Evolutionary conservation across 1,140 invertebrate genomes (phyloP).

Genomic region (Drosophila lacertosa): DNA sequence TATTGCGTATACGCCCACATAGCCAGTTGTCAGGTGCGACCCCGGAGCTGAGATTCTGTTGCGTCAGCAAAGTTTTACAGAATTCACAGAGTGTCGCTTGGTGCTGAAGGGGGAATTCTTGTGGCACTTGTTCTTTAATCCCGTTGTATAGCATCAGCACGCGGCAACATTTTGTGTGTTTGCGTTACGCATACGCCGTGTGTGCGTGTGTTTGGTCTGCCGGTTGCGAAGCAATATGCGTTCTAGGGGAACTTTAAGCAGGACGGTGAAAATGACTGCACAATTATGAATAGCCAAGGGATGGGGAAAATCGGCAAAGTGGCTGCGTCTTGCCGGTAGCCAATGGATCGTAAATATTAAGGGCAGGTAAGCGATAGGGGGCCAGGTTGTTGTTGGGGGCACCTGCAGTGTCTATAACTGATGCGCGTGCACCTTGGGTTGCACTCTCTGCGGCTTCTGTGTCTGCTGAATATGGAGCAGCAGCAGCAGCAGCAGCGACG

Average conservation of each 20-base stretch:
- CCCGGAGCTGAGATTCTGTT: conserved; percentile 22
- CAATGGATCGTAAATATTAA: conserved; percentile 79
- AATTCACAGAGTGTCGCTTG: conserved; percentile 20
- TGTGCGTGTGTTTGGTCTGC: conserved; percentile 9
- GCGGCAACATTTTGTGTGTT: conserved; percentile 62
- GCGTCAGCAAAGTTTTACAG: conserved; percentile 39
- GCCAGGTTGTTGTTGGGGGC: conserved; percentile 11
- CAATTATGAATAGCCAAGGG: conserved; percentile 53
- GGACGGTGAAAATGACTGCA: conserved; percentile 62
- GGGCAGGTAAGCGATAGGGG: conserved; percentile 43
- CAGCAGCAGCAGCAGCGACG: conserved; percentile 53
- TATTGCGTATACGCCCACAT: conserved; percentile 27
- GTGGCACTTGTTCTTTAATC: conserved; percentile 54
- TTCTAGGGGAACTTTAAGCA: conserved; percentile 69
- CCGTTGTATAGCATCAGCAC: conserved; percentile 27
- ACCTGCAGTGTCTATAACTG: conserved; percentile 35
- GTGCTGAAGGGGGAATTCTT: conserved; percentile 27
- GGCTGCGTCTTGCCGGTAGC: conserved; percentile 56
- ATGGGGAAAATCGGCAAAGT: conserved; percentile 13
- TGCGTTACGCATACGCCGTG: conserved; percentile 66
- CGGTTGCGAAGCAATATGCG: conserved; percentile 47
- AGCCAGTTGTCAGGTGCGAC: conserved; percentile 21
- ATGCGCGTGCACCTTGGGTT: conserved; percentile 28
- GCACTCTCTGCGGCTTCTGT: conserved; percentile 19
- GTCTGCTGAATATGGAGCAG: conserved; percentile 16